These are phyloP conservation scores for Scolanthus callimorphus DNA, from an alignment of 92 coral and sea anemone species.

Conservation along the genomic window DNA sequence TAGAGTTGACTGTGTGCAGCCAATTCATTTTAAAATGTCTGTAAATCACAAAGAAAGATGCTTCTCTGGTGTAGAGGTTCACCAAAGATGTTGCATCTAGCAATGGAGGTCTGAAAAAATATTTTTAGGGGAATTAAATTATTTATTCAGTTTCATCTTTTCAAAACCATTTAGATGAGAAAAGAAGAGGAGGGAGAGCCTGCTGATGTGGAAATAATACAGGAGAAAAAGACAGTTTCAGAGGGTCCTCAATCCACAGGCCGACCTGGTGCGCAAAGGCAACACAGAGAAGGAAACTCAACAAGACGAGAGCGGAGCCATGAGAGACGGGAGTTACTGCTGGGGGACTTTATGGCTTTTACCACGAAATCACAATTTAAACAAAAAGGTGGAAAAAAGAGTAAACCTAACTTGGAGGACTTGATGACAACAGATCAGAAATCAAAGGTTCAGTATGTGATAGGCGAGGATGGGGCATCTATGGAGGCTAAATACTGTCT, in stretches of 20 bases:
- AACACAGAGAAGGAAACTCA: not conserved
- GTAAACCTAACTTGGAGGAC: not conserved
- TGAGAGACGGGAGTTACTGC: conserved; percentile 5
- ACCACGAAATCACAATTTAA: not conserved
- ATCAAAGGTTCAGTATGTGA: not conserved
- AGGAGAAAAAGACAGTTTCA: not conserved
- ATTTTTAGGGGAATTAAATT: not conserved
- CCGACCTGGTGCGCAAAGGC: not conserved
- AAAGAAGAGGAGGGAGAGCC: not conserved
- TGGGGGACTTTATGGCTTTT: conserved; percentile 11
- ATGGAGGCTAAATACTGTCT: not conserved
- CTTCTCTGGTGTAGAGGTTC: no score
- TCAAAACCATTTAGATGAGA: not conserved
- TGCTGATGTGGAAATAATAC: no score
- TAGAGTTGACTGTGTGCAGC: no score
- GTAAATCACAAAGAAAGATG: no score
- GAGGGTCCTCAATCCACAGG: not conserved
- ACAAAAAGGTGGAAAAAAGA: conserved; percentile 3
- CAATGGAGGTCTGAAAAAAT: no score
- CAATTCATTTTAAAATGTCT: no score
- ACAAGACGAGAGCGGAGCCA: not conserved
- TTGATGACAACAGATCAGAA: not conserved
- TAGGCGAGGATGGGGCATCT: not conserved
- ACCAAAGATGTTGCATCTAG: no score
- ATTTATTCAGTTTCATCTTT: not conserved